phyloP scores from a whole-genome alignment of 1,140 invertebrate genomes.

The Nymphalis io region DNA sequence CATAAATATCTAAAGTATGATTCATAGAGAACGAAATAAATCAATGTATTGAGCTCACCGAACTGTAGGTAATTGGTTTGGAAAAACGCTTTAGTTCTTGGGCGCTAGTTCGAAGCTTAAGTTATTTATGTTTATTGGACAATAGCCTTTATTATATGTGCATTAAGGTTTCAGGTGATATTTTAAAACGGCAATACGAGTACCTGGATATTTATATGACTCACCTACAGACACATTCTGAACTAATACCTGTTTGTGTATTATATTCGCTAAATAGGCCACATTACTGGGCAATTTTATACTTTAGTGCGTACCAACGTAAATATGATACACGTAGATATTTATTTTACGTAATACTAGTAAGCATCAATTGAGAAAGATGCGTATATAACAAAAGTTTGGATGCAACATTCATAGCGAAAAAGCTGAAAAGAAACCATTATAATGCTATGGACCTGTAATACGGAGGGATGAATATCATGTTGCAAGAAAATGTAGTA shows the following conservation, averaged over 20 bases:
- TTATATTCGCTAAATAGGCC: constrained; percentile 12
- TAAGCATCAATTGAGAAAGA: no score
- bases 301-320: constrained; percentile 5
- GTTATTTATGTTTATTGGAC: neutral
- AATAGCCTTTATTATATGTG: constrained; percentile 10
- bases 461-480: no score
- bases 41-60: constrained; percentile 7
- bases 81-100: constrained; percentile 9
- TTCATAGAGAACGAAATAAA: constrained; percentile 11
- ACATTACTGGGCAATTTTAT: constrained; percentile 15
- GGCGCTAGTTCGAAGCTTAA: neutral
- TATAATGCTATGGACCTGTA: no score
- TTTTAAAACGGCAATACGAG: neutral
- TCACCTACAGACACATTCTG: constrained; percentile 2
- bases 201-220: constrained; percentile 15
- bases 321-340: neutral
- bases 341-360: no score
- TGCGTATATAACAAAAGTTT: no score
- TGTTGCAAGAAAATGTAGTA: no score
- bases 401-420: no score
- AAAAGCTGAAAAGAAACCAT: no score
- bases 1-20: constrained; percentile 5
- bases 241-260: constrained; percentile 14
- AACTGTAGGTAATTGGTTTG: constrained; percentile 12
- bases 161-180: neutral